Base-by-base conservation (phyloP, 2,888 invertebrate species). In the Drosophila histrio region DNA sequence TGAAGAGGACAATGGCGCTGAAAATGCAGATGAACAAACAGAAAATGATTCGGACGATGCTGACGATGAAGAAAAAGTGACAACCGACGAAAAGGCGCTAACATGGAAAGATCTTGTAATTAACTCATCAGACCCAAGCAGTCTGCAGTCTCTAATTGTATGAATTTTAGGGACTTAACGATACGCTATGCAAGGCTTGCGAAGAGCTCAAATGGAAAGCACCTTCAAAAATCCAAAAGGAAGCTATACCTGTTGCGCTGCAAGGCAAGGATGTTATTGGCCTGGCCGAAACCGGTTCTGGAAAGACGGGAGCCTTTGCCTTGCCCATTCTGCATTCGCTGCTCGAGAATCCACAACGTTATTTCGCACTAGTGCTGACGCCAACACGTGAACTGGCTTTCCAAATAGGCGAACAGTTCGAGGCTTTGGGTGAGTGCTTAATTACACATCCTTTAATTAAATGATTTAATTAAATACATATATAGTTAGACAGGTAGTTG, bases 381-480 rank as follows among this genome's bases (percentile, higher is more conserved):
- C 99, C 99, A 0, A 99, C 99, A 0, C 94, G 99, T 92, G 99
- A 99, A 92, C 93, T 99, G 86, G 99, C 99, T 2, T 98, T 98
- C 91, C 99, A 99, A 92, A 99, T 99, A 89, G 96, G 97, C 0
- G 99, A 99, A 92, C 99, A 99, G 90, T 98, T 99, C 93, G 97
- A 98, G 91, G 99, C 99, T 2, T 93, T 99, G 66, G 99, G 96
- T 96, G 92, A 93, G 92, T 81, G 11, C 19, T 1, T 7, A 8
- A 15, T 21, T n/a, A n/a, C n/a, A n/a, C n/a, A n/a, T n/a, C n/a
- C n/a, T n/a, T n/a, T n/a, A n/a, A n/a, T n/a, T n/a, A n/a, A n/a
- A n/a, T n/a, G n/a, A n/a, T n/a, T n/a, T n/a, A n/a, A n/a, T n/a
- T n/a, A n/a, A n/a, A n/a, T n/a, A n/a, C n/a, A n/a, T n/a, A n/a